Percentiles rank a stretch among this genome's conserved stretches.
Conservation (phyloP, 1,140 invertebrate species). For the Drosophila mauritiana region DNA sequence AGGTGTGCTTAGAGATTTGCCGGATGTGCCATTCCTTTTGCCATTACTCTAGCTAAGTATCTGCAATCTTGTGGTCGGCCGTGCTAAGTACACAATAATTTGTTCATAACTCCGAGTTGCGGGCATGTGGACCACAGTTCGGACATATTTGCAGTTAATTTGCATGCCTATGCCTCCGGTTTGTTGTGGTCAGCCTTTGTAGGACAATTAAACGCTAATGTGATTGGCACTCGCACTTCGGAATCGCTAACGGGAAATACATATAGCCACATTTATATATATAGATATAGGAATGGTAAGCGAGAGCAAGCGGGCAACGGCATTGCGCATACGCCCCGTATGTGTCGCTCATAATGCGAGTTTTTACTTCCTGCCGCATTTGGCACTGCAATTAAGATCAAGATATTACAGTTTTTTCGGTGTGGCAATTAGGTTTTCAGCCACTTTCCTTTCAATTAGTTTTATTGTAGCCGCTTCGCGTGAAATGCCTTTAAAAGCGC, state of each 20-base stretch:
- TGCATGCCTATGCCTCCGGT: conserved; percentile 32
- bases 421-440: conserved; percentile 58
- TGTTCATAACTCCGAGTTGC: conserved; percentile 4
- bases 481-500: conserved; percentile 45
- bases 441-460: conserved; percentile 71
- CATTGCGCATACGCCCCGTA: conserved; percentile 16
- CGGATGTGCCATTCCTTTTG: conserved; percentile 8
- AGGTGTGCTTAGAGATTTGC: too few relatives aligned
- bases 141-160: conserved; percentile 47
- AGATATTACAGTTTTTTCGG: conserved; percentile 33
- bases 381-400: conserved; percentile 57
- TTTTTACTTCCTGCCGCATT: conserved; percentile 20
- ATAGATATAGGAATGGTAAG: background rate
- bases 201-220: conserved; percentile 50
- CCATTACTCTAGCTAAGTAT: background rate
- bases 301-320: background rate
- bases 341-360: conserved; percentile 8
- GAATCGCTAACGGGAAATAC: background rate
- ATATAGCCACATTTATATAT: background rate
- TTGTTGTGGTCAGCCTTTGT: conserved; percentile 38
- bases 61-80: conserved; percentile 19
- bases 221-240: conserved; percentile 32
- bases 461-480: conserved; percentile 48
- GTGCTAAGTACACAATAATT: conserved; percentile 18
- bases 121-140: conserved; percentile 4